phyloP scores from a whole-genome alignment of 2,797 vertebrate genomes.

The Malacoraja senta region DNA sequence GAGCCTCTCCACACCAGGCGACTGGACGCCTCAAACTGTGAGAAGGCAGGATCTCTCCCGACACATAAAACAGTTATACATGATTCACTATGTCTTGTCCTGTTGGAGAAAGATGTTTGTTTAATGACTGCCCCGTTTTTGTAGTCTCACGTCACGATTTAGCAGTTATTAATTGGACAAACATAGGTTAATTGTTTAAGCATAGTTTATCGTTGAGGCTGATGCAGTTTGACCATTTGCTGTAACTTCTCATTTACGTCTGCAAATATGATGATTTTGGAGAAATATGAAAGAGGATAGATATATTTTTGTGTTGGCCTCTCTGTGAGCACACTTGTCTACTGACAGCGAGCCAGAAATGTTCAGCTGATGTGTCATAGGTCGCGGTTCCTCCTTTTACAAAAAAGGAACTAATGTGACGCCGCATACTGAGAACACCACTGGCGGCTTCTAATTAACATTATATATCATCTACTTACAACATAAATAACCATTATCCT shows the following conservation, averaged over 20 bases:
- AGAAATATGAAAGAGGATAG: not conserved
- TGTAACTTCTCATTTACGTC: not conserved
- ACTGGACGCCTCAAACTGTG: not conserved
- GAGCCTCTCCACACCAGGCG: not conserved
- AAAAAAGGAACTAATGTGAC: conserved; percentile 7
- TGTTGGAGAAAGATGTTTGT: not conserved
- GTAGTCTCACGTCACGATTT: not conserved
- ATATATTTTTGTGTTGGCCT: not conserved
- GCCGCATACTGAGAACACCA: not conserved
- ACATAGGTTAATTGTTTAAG: not conserved
- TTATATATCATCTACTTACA: conserved; percentile 23
- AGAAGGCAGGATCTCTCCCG: not conserved
- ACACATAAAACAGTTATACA: not conserved
- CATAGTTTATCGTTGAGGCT: not conserved
- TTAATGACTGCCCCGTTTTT: not conserved
- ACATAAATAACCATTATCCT: conserved; percentile 22
- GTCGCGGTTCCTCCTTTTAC: not conserved
- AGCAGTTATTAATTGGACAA: not conserved
- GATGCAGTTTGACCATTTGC: not conserved
- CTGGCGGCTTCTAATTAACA: not conserved
- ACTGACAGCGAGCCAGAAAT: too few species aligned
- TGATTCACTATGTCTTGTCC: not conserved
- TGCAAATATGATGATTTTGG: not conserved
- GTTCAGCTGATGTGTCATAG: not conserved
- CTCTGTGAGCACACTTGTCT: not conserved